These are phyloP conservation scores for Acrocephalus arundinaceus DNA, from an alignment of 2,113 vertebrate species.

Conservation along the genomic window DNA sequence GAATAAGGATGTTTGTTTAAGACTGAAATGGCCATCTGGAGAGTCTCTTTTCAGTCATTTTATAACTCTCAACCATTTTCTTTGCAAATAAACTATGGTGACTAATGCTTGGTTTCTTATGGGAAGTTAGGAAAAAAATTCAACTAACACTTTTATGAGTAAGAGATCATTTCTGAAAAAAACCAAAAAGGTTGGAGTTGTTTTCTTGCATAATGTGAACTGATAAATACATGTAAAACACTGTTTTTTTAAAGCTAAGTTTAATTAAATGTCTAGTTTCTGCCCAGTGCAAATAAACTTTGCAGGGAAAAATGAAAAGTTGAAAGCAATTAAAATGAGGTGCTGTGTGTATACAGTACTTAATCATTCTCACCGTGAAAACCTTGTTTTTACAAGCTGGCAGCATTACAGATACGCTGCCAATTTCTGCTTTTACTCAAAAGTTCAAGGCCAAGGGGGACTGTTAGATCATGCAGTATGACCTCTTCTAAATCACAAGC, in stretches of 20 bases:
- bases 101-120: conserved; percentile 42
- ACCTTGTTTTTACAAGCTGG: conserved; percentile 55
- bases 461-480: not conserved
- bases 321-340: conserved; percentile 53
- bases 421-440: conserved; percentile 57
- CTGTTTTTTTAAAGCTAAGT: not conserved
- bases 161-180: not conserved
- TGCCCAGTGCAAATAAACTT: conserved; percentile 39
- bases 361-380: conserved; percentile 49
- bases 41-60: conserved; percentile 50
- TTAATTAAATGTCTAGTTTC: conserved; percentile 50
- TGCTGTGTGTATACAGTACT: conserved; percentile 39
- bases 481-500: conserved; percentile 43
- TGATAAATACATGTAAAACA: conserved; percentile 30
- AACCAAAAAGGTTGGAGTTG: not conserved
- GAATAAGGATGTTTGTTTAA: conserved; percentile 58
- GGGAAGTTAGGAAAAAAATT: not conserved
- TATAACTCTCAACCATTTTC: conserved; percentile 55
- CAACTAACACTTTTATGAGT: conserved; percentile 1
- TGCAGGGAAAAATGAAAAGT: conserved; percentile 15
- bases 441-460: conserved; percentile 30
- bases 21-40: conserved; percentile 51
- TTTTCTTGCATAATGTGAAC: conserved; percentile 35
- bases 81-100: conserved; percentile 57
- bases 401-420: not conserved